Base-by-base conservation (phyloP, 1,140 invertebrate species). In the Carcinoscorpius rotundicauda region DNA sequence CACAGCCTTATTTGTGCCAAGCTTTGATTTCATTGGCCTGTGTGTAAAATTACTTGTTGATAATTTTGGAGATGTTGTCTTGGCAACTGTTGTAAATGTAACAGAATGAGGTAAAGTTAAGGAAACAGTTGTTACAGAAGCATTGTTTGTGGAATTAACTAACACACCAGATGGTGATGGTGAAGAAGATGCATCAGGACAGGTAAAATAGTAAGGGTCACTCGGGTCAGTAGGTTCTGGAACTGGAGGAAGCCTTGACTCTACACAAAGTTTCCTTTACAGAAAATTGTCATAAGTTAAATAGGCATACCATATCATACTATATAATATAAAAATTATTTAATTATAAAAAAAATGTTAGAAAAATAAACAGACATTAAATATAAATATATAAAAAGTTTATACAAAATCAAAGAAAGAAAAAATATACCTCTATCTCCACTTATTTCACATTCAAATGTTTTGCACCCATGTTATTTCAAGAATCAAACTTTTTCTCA, bases 161-260 rank as follows among this genome's bases (percentile, higher is more conserved):
- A 11, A 11, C 48, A 5, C 48, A 57, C 56, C n/a, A 57, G 29
- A 29, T 29, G 29, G 29, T 29, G 56, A 29, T 29, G n/a, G 56
- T 57, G 56, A 57, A 57, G 56, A 57, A 29, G 56, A 10, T 11
- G 56, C 10, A 5, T 57, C 56, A 57, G 56, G 48, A 29, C 56
- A 57, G 48, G 10, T 57, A 57, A 57, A 57, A 57, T 29, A 11
- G 48, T 57, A 57, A 11, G 56, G 56, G 48, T 57, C 56, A 57
- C 56, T 57, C n/a, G 56, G 56, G 48, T 57, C 56, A 57, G 48
- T 29, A 57, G 56, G 56, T 57, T 57, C 56, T 57, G 56, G 56
- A 57, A 57, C 56, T 6, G 56, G 56, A 11, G 56, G 56, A 11
- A 57, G 48, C 56, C 56, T 57, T 4, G 56, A 57, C 48, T 57